phyloP scores from a whole-genome alignment of 2,888 invertebrate species.

The Corbicula japonica region DNA sequence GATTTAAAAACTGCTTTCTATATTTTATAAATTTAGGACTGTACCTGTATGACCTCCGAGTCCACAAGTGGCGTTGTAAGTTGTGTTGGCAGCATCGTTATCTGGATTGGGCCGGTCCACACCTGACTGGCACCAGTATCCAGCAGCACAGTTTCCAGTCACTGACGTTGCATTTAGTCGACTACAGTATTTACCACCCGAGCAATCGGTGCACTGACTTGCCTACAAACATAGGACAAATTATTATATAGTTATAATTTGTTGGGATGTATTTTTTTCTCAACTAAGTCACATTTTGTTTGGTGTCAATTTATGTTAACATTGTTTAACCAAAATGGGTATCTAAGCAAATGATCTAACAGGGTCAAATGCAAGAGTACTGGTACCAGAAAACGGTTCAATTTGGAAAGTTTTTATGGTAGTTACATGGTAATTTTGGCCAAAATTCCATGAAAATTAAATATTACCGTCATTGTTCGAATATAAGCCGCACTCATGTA shows the following conservation, averaged over 20 bases:
- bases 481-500: no score
- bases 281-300: not conserved
- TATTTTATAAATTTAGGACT: not conserved
- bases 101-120: conserved; percentile 84
- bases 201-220: conserved; percentile 84
- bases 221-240: conserved; percentile 65
- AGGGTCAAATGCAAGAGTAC: no score
- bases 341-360: no score
- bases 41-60: conserved; percentile 84
- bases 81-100: conserved; percentile 78
- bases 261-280: not conserved
- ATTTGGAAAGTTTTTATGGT: no score
- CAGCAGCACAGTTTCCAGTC: conserved; percentile 80
- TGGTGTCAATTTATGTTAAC: no score
- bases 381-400: no score
- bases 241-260: no score
- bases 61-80: conserved; percentile 80
- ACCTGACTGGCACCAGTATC: conserved; percentile 84
- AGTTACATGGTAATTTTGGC: no score
- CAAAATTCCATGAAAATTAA: no score
- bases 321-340: no score
- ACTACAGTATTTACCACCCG: conserved; percentile 81
- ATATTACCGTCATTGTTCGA: no score
- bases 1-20: not conserved
- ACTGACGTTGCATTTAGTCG: conserved; percentile 76